A percentile compares a stretch with the other conserved stretches of the same genome.
Evolutionary conservation across 1,140 invertebrate species (phyloP).

Genomic region (Sarcophaga bullata): DNA sequence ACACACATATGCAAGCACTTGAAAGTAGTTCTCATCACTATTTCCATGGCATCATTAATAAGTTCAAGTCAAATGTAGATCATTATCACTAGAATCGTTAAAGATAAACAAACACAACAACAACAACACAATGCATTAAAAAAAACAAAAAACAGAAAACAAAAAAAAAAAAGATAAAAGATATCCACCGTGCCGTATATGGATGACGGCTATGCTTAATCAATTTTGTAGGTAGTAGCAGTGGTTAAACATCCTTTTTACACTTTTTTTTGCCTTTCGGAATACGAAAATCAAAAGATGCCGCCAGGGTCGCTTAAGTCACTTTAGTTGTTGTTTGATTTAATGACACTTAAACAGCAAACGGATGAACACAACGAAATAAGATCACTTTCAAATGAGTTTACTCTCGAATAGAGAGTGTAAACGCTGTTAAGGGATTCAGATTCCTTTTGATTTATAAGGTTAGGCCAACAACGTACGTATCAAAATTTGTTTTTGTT

Average conservation of each 20-base stretch:
- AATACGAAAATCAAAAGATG: neutral
- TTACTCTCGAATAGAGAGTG: too few relatives aligned
- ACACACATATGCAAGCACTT: neutral
- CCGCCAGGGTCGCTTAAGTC: too few relatives aligned
- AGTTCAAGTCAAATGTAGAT: neutral
- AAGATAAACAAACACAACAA: neutral
- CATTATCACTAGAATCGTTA: neutral
- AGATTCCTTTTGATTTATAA: too few relatives aligned
- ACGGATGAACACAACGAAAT: too few relatives aligned
- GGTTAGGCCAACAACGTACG: too few relatives aligned
- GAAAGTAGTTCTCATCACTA: neutral
- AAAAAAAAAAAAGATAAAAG: constrained; percentile 10
- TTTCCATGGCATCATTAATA: neutral
- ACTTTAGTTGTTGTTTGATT: too few relatives aligned
- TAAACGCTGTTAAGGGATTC: too few relatives aligned
- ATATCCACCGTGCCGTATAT: neutral
- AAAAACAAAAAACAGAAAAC: neutral
- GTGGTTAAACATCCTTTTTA: constrained; percentile 27
- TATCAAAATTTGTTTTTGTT: too few relatives aligned
- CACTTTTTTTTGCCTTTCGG: neutral
- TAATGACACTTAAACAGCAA: too few relatives aligned
- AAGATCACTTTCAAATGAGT: too few relatives aligned
- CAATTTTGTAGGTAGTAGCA: constrained; percentile 12
- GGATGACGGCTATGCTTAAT: neutral
- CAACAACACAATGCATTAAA: too few relatives aligned